phyloP scores from a whole-genome alignment of 2,888 invertebrate species.

The Rambutsinella grinnellia region DNA sequence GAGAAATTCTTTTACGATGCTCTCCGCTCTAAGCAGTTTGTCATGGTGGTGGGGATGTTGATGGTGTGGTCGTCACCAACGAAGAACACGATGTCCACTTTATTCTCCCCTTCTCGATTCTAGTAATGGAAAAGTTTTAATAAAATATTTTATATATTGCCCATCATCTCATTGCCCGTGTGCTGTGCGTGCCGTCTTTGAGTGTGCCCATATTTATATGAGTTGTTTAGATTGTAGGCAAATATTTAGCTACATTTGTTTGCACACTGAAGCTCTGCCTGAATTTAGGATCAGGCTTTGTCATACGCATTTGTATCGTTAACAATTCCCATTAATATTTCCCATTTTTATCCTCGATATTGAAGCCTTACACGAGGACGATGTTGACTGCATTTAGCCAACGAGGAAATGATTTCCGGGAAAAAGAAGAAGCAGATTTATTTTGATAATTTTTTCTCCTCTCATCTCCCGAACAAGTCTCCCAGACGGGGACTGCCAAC shows the following conservation, averaged over 20 bases:
- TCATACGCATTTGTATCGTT: no score
- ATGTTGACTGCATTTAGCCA: no score
- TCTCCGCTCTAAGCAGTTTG: neutral
- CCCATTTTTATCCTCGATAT: no score
- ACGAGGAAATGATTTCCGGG: neutral
- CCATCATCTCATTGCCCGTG: neutral
- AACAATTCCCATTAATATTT: no score
- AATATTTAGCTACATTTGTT: no score
- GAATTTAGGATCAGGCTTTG: no score
- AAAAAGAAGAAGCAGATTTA: conserved; percentile 1
- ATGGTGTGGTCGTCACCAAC: neutral
- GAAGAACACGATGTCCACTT: neutral
- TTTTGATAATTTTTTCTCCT: conserved; percentile 36
- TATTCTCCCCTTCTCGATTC: neutral
- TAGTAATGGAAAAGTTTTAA: neutral
- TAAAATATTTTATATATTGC: neutral
- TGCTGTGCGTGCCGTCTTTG: neutral
- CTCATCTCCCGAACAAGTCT: no score
- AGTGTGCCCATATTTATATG: neutral
- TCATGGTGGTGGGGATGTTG: neutral
- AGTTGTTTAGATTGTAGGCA: neutral
- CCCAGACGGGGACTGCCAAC: conserved; percentile 45
- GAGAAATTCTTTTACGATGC: neutral
- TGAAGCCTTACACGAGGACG: no score
- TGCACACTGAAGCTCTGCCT: neutral